phyloP scores from a whole-genome alignment of 2,888 invertebrate genomes.

The Asteroscopus sphinx region DNA sequence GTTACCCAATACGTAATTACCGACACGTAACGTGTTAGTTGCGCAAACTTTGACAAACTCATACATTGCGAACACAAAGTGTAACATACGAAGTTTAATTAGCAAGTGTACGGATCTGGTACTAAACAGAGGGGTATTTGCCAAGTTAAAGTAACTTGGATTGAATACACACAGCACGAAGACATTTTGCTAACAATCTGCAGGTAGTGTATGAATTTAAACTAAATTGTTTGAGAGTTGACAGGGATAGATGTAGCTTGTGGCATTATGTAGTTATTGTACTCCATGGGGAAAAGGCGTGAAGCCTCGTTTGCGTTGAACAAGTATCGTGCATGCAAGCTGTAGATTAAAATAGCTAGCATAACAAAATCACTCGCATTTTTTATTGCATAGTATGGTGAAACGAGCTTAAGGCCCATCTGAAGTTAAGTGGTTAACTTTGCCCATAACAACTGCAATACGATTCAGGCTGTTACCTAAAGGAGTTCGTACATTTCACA shows the following conservation, averaged over 20 bases:
- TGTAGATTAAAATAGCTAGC: too few relatives aligned
- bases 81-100: conserved; percentile 57
- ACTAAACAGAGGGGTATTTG: conserved; percentile 44
- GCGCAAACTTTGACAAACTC: conserved; percentile 54
- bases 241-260: background rate
- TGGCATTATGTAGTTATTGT: too few relatives aligned
- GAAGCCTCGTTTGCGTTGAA: too few relatives aligned
- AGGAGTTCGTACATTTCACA: too few relatives aligned
- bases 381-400: too few relatives aligned
- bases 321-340: too few relatives aligned
- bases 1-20: conserved; percentile 56
- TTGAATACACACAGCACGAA: conserved; percentile 42
- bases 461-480: too few relatives aligned
- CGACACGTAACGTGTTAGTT: conserved; percentile 53
- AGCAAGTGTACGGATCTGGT: conserved; percentile 45
- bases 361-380: too few relatives aligned
- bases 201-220: conserved; percentile 23
- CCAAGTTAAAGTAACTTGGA: conserved; percentile 38
- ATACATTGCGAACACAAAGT: conserved; percentile 51
- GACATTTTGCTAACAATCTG: conserved; percentile 40
- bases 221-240: conserved; percentile 33
- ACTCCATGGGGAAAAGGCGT: too few relatives aligned
- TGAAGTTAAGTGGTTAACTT: too few relatives aligned
- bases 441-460: too few relatives aligned
- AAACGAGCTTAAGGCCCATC: too few relatives aligned